Evolutionary conservation across 1,140 invertebrate species (phyloP).

Genomic region (Bombus vancouverensis): DNA sequence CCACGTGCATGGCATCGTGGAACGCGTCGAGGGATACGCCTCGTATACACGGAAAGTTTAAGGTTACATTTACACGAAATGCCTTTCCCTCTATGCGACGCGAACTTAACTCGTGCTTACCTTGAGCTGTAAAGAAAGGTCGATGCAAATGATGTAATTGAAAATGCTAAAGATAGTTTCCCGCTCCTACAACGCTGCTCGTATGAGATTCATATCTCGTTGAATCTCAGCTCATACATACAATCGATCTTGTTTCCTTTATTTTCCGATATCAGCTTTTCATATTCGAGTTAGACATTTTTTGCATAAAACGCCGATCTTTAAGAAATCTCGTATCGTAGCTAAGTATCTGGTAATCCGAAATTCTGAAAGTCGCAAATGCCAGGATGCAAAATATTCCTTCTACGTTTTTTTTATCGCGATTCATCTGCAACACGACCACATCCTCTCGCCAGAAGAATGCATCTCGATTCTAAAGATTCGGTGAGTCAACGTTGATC

Average conservation of each 20-base stretch:
- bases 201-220: neutral
- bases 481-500: constrained; percentile 36
- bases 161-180: constrained; percentile 42
- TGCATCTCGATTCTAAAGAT: constrained; percentile 14
- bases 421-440: neutral
- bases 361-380: neutral
- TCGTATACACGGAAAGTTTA: constrained; percentile 59
- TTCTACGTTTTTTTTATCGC: neutral
- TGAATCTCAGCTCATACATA: neutral
- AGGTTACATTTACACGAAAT: constrained; percentile 61
- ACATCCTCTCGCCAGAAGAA: neutral
- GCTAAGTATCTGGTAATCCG: neutral
- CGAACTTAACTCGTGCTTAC: constrained; percentile 56
- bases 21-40: constrained; percentile 31
- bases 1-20: constrained; percentile 27
- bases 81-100: constrained; percentile 48
- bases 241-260: neutral
- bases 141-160: constrained; percentile 59
- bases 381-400: no score
- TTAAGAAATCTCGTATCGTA: neutral
- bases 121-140: constrained; percentile 61
- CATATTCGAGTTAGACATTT: neutral
- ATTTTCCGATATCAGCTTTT: neutral
- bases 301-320: neutral
- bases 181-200: neutral